A percentile compares a stretch with the other conserved stretches of the same genome.
Evolutionary conservation across 2,113 vertebrate genomes (phyloP).

Genomic region (Notechis scutatus): DNA sequence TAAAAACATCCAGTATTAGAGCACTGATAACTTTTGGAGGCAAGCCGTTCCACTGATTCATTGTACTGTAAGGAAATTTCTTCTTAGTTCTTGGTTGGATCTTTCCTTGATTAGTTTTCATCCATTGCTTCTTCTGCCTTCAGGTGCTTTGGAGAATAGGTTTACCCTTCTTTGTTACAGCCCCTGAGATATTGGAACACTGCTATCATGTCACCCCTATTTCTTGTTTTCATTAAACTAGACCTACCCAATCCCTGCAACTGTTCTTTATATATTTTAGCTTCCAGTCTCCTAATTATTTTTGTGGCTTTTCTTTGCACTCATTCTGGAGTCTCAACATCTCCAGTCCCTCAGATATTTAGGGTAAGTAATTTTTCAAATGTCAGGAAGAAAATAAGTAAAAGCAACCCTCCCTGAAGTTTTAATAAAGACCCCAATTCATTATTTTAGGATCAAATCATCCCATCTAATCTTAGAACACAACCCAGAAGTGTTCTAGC

Average conservation of each 20-base stretch:
- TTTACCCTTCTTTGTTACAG: neutral
- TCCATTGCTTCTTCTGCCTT: neutral
- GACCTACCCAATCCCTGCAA: neutral
- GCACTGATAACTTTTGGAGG: neutral
- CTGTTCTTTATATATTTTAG: neutral
- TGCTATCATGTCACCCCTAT: neutral
- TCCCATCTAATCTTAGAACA: neutral
- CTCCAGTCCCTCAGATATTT: neutral
- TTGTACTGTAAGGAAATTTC: neutral
- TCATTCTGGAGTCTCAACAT: neutral
- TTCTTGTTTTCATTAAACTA: neutral
- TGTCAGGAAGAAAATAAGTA: neutral
- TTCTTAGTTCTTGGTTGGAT: neutral
- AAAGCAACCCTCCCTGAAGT: neutral
- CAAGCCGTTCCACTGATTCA: neutral
- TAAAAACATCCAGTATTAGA: neutral
- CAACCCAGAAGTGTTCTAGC: neutral
- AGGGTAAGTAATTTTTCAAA: neutral
- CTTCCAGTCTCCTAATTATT: neutral
- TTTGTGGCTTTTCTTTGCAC: neutral
- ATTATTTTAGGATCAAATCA: neutral
- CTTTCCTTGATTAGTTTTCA: neutral
- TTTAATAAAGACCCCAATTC: neutral
- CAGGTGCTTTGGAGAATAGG: neutral
- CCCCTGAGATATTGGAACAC: neutral